phyloP scores from a whole-genome alignment of 2,888 invertebrate species.

The Pantelozetes paolii region DNA sequence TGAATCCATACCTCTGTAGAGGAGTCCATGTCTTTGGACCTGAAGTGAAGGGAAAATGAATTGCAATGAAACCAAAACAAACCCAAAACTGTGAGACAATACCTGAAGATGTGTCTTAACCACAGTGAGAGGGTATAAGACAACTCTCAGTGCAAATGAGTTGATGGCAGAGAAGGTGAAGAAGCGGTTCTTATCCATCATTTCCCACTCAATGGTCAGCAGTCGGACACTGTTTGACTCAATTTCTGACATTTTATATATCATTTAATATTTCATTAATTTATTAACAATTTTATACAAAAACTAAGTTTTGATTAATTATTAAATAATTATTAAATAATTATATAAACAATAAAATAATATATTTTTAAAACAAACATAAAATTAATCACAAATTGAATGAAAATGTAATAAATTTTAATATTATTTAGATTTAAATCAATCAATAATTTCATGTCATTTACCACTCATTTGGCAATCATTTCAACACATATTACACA shows the following conservation, averaged over 20 bases:
- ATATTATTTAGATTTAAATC: no score
- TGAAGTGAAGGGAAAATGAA: neutral
- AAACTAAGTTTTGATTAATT: neutral
- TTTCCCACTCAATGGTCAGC: conserved; percentile 89
- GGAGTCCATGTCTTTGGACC: conserved; percentile 72
- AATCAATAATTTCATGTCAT: no score
- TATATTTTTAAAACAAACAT: no score
- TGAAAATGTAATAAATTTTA: no score
- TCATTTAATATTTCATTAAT: neutral
- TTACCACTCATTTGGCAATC: no score
- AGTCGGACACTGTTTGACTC: conserved; percentile 48
- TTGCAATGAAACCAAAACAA: neutral
- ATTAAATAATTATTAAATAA: neutral
- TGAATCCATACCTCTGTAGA: conserved; percentile 54
- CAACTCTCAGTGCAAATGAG: conserved; percentile 68
- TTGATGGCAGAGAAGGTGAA: conserved; percentile 87
- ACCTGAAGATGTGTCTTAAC: conserved; percentile 87
- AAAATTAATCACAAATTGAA: no score
- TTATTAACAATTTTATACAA: neutral
- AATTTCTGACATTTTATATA: conserved; percentile 43
- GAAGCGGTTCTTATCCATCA: conserved; percentile 92
- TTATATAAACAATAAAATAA: no score
- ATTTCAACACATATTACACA: no score
- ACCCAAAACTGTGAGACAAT: neutral
- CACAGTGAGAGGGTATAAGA: conserved; percentile 85